These are phyloP conservation scores for Cephalopterus ornatus DNA, from an alignment of 2,113 vertebrate species.

Conservation along the genomic window DNA sequence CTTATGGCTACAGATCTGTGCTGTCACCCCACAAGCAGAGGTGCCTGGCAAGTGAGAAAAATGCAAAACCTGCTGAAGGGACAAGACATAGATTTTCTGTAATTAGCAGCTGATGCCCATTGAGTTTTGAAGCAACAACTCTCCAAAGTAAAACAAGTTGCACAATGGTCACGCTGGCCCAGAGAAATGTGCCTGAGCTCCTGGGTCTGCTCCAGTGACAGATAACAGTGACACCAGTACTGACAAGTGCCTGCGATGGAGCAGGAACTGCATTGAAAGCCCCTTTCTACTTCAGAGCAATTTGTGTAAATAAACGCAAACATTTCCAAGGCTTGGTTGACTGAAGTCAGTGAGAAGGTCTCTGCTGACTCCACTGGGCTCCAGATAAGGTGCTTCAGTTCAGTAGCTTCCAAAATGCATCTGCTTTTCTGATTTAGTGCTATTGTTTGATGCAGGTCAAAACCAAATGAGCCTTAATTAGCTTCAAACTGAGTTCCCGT, in stretches of 20 bases:
- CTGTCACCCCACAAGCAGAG: background rate
- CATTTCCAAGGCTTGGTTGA: constrained; percentile 33
- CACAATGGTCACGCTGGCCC: background rate
- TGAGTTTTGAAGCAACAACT: constrained; percentile 57
- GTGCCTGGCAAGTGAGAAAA: background rate
- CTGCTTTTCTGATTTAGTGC: constrained; percentile 54
- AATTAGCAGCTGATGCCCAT: constrained; percentile 56
- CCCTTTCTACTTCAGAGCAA: background rate
- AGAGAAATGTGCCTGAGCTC: background rate
- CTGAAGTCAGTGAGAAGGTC: constrained; percentile 30
- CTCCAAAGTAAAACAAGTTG: background rate
- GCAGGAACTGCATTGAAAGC: background rate
- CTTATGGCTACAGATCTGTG: background rate
- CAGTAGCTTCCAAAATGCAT: constrained; percentile 55
- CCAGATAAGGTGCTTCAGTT: constrained; percentile 55
- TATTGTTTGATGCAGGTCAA: constrained; percentile 59
- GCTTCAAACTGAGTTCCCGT: constrained; percentile 46
- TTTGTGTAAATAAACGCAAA: constrained; percentile 2
- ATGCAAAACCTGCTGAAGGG: constrained; percentile 28
- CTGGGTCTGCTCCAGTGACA: background rate
- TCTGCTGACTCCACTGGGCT: constrained; percentile 52
- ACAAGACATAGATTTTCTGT: constrained; percentile 48
- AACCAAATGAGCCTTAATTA: constrained; percentile 63
- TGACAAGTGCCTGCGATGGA: background rate
- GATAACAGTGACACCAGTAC: background rate